Evolutionary conservation across 2,888 invertebrate species (phyloP), one percentile per base, ranked within the genome.

Genomic region (Electrophaes corylata): DNA sequence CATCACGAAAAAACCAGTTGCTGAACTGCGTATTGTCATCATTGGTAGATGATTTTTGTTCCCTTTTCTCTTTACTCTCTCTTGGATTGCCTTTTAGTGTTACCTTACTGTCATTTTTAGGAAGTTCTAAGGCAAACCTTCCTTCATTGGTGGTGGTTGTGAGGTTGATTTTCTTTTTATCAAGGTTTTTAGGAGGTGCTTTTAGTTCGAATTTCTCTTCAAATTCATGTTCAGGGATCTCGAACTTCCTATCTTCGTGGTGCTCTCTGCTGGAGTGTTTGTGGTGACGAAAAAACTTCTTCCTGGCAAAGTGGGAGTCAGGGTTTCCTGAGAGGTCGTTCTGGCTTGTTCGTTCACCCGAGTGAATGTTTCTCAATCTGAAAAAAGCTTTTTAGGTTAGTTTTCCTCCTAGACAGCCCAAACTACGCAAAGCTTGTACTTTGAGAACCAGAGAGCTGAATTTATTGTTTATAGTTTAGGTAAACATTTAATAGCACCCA

Each of bases 161-260:
- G 0, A 41, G 41, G 16, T 23, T 44, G 23, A 31, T 12, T 23
- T 1, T 18, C 0, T 8, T 12, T 41, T 12, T n/a, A 12, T 33
- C 18, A 6, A 14, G 14, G 49, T 67, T 70, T 39, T 92, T 90
- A 0, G 84, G 83, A 6, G 93, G 93, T 3, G 92, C 81, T 74
- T 89, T 92, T 2, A 90, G 75, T 74, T 93, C 93, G 64, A 94
- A 94, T 67, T 81, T 92, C 35, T 92, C 92, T 76, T 94, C 93
- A 54, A 94, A 94, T 57, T 94, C 94, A 59, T 94, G 94, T 62
- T 92, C 92, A 0, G 94, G 94, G 57, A 92, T 78, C 63, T 91
- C 89, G 64, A 83, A 76, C 55, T 77, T 83, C 53, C 71, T 78
- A 11, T 76, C 73, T 40, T 73, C 75, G 3, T 57, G 68, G n/a